Evolutionary conservation across 1,140 invertebrate genomes (phyloP).

Genomic region (Aphis gossypii): DNA sequence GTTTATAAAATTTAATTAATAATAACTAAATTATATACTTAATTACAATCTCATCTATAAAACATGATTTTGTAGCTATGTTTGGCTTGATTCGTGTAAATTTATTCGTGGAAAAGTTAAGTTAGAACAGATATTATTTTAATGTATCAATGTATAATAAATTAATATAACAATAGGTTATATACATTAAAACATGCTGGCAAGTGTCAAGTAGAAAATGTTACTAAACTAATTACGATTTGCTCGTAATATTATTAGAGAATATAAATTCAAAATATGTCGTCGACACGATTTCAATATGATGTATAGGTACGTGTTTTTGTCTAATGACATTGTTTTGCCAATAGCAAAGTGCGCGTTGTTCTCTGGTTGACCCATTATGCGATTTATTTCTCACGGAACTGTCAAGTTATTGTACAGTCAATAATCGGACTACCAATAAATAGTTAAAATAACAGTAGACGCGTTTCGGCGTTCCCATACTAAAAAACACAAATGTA

Average conservation of each 20-base stretch:
- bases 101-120: neutral
- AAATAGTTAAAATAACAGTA: neutral
- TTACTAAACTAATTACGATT: neutral
- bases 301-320: neutral
- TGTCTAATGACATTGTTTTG: conserved; percentile 29
- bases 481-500: neutral
- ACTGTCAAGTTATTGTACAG: neutral
- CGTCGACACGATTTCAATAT: neutral
- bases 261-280: conserved; percentile 36
- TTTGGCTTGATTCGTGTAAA: neutral
- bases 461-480: neutral
- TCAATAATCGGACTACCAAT: neutral
- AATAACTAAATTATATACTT: neutral
- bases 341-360: neutral
- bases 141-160: neutral
- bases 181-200: neutral
- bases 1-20: neutral
- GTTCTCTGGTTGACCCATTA: conserved; percentile 12
- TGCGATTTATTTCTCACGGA: conserved; percentile 46
- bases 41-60: neutral
- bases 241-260: neutral
- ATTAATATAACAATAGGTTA: neutral
- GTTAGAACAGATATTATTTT: neutral
- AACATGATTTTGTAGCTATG: neutral
- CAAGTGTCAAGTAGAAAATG: neutral